Evolutionary conservation across 2,888 invertebrate species (phyloP), one percentile per base, ranked within the genome.

Genomic region (Aspidiotus rigidus): DNA sequence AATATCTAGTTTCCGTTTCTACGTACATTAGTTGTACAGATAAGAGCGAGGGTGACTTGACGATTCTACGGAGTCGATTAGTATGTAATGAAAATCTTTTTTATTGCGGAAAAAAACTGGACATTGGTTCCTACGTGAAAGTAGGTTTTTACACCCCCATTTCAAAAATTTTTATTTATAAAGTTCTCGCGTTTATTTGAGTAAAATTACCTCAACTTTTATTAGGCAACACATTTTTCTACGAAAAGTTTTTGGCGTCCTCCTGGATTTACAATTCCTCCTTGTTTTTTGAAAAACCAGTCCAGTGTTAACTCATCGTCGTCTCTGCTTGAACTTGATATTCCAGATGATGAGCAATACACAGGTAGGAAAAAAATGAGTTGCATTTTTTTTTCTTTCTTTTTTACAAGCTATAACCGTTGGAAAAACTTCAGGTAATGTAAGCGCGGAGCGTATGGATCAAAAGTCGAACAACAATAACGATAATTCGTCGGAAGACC

Each of bases 61-160:
- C 91, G 0, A 81, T 83, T 70, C 79, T 92, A 13, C 87, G 94
- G 75, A 79, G 84, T 0, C 79, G 83, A 73, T 76, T 90, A 6
- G 84, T 93, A 39, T 90, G 91, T 62, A 95, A 95, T 78, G 86
- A 88, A 71, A 93, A 96, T 78, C 81, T 99, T 17, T 90, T 85
- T 76, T 89, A 89, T 75, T 85, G 90, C 39, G 93, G 81, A 79
- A 71, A 67, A 7, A 64, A 73, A 39, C 17, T 72, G 28, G 60
- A 71, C 17, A 55, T 74, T 42, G 72, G 72, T 49, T 71, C 72
- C 8, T 62, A 71, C 16, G 56, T 73, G 7, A 67, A 71, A 71
- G 75, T 75, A 70, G 59, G 71, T 63, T 28, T 13, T 39, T 54
- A 10, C 10, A 10, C 39, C 60, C 39, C 60, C 13, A 53, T 3